These are phyloP conservation scores for Dorcus hopei DNA, from an alignment of 2,888 invertebrate species.

Conservation along the genomic window DNA sequence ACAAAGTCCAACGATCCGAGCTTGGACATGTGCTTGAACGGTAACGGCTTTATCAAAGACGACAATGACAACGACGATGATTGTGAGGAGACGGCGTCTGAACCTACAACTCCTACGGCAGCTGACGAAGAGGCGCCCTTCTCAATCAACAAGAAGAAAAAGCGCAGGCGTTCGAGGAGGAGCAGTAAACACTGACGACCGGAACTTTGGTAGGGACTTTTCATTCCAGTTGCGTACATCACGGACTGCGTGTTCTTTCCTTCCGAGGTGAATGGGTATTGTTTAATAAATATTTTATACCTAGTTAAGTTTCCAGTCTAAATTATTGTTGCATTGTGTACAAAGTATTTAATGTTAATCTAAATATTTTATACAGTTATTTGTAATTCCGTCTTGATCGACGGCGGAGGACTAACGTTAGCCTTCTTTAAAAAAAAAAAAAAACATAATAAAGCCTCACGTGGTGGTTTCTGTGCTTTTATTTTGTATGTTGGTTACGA, in stretches of 20 bases:
- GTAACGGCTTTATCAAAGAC: constrained; percentile 19
- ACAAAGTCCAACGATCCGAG: constrained; percentile 50
- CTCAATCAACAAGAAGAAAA: constrained; percentile 50
- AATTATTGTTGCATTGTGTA: constrained; percentile 42
- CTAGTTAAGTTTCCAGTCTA: constrained; percentile 32
- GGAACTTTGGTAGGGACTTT: not conserved
- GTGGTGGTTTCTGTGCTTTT: constrained; percentile 9
- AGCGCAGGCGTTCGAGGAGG: constrained; percentile 54
- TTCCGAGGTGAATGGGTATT: constrained; percentile 40
- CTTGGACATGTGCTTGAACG: constrained; percentile 34
- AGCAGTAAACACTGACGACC: constrained; percentile 28
- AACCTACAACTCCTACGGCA: constrained; percentile 54
- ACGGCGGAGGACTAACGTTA: no score
- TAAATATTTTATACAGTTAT: constrained; percentile 38
- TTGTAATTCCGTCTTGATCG: not conserved
- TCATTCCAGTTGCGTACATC: constrained; percentile 2
- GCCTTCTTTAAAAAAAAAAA: no score
- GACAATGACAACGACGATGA: constrained; percentile 47
- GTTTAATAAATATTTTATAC: constrained; percentile 23
- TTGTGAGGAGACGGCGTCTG: constrained; percentile 48
- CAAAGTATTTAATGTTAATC: constrained; percentile 44
- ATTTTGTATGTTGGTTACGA: constrained; percentile 6
- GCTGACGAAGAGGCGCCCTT: constrained; percentile 51
- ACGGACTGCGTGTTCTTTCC: not conserved
- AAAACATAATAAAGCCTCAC: not conserved